A percentile compares a stretch with the other conserved stretches of the same genome.
These are phyloP conservation scores for Itoplectis maculator DNA, from an alignment of 2,888 invertebrate genomes.

Conservation along the genomic window DNA sequence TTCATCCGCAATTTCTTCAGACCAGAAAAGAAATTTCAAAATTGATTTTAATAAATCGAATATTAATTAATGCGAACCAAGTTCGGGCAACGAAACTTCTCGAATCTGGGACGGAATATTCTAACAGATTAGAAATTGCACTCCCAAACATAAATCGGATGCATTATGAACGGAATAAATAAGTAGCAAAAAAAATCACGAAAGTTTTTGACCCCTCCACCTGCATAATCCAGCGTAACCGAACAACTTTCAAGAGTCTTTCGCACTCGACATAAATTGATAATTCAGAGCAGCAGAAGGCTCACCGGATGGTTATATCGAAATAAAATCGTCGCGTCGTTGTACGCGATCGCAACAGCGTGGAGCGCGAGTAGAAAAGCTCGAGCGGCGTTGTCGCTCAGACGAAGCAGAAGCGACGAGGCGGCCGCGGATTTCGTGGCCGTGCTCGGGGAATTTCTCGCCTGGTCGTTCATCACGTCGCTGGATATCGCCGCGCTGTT, in stretches of 20 bases:
- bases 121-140: neutral
- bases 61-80: too few species aligned
- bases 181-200: neutral
- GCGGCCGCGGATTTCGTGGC: conserved; percentile 60
- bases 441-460: conserved; percentile 76
- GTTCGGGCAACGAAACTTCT: too few species aligned
- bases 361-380: neutral
- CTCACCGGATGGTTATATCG: neutral
- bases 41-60: too few species aligned
- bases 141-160: neutral
- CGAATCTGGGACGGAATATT: too few species aligned
- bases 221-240: neutral
- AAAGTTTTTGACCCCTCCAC: neutral
- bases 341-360: neutral
- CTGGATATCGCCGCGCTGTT: conserved; percentile 81
- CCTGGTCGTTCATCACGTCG: conserved; percentile 80
- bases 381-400: neutral
- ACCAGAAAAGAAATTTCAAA: too few species aligned
- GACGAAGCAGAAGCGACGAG: neutral
- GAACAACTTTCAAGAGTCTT: too few species aligned
- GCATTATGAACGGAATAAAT: neutral
- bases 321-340: too few species aligned
- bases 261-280: too few species aligned
- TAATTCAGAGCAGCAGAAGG: neutral
- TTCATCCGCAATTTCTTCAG: too few species aligned